Evolutionary conservation across 2,797 vertebrate genomes (phyloP).

Genomic region (Acestrorhynchus altus): DNA sequence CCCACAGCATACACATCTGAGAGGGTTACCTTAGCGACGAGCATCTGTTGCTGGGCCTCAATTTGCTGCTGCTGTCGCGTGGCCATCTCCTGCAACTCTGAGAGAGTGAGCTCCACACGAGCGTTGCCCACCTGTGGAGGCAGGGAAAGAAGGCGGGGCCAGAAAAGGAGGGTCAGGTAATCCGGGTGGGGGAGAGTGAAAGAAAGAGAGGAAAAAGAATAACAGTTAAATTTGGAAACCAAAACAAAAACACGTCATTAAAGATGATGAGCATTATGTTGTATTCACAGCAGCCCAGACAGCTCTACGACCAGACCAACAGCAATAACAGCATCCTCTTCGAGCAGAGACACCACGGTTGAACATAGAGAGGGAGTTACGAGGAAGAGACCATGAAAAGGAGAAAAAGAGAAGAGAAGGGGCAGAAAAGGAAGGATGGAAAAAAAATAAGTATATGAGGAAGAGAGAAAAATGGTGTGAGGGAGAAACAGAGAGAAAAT

Average conservation of each 20-base stretch:
- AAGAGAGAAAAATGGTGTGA: not conserved
- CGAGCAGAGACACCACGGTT: constrained; percentile 15
- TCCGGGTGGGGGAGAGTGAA: not conserved
- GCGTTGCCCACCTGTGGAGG: constrained; percentile 86
- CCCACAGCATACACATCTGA: constrained; percentile 32
- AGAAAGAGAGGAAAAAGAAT: not conserved
- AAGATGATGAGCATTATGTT: constrained; percentile 13
- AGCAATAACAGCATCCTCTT: constrained; percentile 20
- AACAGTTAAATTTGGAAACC: constrained; percentile 27
- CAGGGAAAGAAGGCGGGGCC: constrained; percentile 1
- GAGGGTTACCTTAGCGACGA: constrained; percentile 92
- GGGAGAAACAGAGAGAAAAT: not conserved
- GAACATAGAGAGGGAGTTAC: not conserved
- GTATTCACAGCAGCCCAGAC: not conserved
- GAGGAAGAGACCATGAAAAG: not conserved
- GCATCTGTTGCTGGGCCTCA: constrained; percentile 97
- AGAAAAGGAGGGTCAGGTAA: constrained; percentile 11
- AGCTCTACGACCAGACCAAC: constrained; percentile 14
- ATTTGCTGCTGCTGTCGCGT: constrained; percentile 97
- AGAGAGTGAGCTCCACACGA: constrained; percentile 94
- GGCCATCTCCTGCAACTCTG: constrained; percentile 98
- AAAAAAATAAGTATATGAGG: not conserved
- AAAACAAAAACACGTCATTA: constrained; percentile 12
- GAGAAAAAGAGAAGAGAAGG: not conserved
- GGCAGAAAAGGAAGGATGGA: not conserved